Evolutionary conservation across 2,888 invertebrate species (phyloP), one percentile per base, ranked within the genome.

Genomic region (Phyllotreta striolata): DNA sequence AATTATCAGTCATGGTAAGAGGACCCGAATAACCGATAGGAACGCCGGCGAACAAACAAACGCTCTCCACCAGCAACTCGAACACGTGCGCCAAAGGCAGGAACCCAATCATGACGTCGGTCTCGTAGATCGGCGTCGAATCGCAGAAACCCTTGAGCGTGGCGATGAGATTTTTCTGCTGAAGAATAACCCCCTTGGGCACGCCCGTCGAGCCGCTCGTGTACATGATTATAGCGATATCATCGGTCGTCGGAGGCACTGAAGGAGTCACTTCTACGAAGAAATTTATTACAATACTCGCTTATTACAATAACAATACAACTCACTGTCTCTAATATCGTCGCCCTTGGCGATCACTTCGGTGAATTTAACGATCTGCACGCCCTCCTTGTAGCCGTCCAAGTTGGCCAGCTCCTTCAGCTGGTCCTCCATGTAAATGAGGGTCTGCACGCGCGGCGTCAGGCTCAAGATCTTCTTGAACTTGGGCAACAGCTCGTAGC

Each of bases 211-310:
- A 97, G 5, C 98, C 98, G 73, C 96, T 96, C 1, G 98, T 99
- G 85, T 98, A 99, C 98, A 99, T 99, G 44, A 99, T 91, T 75
- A 99, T 95, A 54, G 98, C 98, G 3, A 91, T 89, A 81, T 98
- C 98, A 9, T 87, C 83, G 5, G 89, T 82, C 5, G 82, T 81
- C 1, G 95, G 93, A 5, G 87, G 85, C 12, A 34, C 24, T 9
- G 56, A 55, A 37, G 13, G 41, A 1, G 46, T 4, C 3, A 46
- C 12, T 13, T 46, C 14, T 7, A 4, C 14, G 12, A 44, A 44
- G 10, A 24, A 44, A n/a, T n/a, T n/a, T n/a, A n/a, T n/a, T n/a
- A n/a, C n/a, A n/a, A n/a, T n/a, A n/a, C n/a, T n/a, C n/a, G n/a
- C n/a, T n/a, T n/a, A n/a, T n/a, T n/a, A n/a, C n/a, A n/a, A n/a